Evolutionary conservation across 2,113 vertebrate species (phyloP), one percentile per base, ranked within the genome.

Genomic region (Eptatretus burgeri): DNA sequence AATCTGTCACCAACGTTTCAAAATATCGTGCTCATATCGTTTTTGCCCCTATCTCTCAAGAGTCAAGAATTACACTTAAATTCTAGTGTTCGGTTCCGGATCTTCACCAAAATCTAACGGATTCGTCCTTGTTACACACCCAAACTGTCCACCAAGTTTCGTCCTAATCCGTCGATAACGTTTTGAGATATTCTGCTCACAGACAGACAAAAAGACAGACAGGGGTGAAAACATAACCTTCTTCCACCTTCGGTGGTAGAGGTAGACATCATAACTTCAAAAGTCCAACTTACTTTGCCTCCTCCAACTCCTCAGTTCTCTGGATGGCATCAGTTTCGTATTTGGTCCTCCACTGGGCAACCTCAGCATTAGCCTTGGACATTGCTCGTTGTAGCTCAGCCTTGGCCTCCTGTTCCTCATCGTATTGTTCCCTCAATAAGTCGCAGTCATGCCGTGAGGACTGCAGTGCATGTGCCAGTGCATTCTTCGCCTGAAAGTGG

Each of bases 231-330:
- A 41, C 27, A 41, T 41, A 7, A 41, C 27, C 27, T 41, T 41
- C 3, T 41, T 41, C 27, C 27, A 41, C 27, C 7, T 41, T 41
- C 7, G 27, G 7, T 41, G 27, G 27, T 41, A 7, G 27, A 41
- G 27, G 27, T 41, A 41, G 7, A 41, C 3, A 41, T 41, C 27
- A 41, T 7, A 41, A 41, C 27, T 41, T 41, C 27, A 41, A 41
- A 41, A 41, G 27, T 41, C 49, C 16, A 12, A 52, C 67, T 69
- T 70, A 78, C 77, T 78, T 78, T 7, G 77, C 74, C 13, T 78
- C 77, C 67, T 78, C 77, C 63, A 78, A 73, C 70, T 78, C 77
- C 70, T 78, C 77, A 18, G 77, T 77, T 52, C 75, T 74, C 71
- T 77, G 75, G 62, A 67, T 67, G 19, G 67, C 67, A 51, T 67